Evolutionary conservation across 1,140 invertebrate species (phyloP).

Genomic region (Drosophila mayri): DNA sequence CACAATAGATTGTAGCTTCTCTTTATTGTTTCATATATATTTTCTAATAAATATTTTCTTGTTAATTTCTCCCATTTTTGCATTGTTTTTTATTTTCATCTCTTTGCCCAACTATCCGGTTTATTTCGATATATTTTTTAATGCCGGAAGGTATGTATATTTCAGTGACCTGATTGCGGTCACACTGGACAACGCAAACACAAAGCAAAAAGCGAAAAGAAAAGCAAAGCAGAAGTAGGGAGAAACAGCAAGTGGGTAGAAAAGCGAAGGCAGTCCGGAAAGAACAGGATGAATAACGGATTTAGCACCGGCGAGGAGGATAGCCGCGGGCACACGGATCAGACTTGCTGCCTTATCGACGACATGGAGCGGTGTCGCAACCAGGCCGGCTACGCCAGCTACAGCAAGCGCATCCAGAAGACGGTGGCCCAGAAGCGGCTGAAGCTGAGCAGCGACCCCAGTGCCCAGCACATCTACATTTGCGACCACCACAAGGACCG

Average conservation of each 20-base stretch:
- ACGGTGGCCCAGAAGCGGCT: constrained; percentile 96
- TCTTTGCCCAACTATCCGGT: not conserved
- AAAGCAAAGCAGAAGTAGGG: constrained; percentile 18
- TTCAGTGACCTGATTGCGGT: not conserved
- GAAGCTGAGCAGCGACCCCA: constrained; percentile 94
- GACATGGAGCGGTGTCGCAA: constrained; percentile 92
- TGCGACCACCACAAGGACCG: constrained; percentile 98
- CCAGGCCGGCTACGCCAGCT: constrained; percentile 97
- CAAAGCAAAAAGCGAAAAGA: constrained; percentile 16
- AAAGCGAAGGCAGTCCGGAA: constrained; percentile 6
- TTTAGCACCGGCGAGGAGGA: constrained; percentile 96
- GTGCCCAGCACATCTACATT: constrained; percentile 97
- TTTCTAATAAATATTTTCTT: not conserved
- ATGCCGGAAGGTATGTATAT: not conserved
- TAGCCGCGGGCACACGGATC: constrained; percentile 91
- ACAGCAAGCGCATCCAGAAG: constrained; percentile 98
- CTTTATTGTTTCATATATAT: not conserved
- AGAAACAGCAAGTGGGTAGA: constrained; percentile 8
- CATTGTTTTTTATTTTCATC: not conserved
- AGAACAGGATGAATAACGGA: constrained; percentile 89
- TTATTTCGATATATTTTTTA: not conserved
- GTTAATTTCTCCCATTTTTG: not conserved
- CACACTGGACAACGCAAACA: constrained; percentile 15
- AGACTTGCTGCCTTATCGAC: constrained; percentile 97
- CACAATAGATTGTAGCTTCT: not conserved